Percentiles rank a stretch among this genome's conserved stretches.
These are phyloP conservation scores for Sminthurinus aureus DNA, from an alignment of 2,888 invertebrate species.

Conservation along the genomic window DNA sequence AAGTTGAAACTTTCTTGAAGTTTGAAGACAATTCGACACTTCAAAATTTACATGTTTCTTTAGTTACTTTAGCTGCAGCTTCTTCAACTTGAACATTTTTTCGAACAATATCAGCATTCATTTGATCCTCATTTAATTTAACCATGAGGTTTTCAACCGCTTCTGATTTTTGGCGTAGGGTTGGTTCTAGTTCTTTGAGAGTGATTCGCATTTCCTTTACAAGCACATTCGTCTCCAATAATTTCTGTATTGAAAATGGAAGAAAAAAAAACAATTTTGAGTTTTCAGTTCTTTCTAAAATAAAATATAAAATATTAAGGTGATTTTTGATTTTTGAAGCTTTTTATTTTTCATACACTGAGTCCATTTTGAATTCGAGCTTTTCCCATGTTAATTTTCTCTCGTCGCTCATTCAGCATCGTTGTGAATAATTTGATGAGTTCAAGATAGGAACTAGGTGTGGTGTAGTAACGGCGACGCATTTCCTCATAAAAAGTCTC, in stretches of 20 bases:
- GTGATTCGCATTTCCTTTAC: conserved; percentile 87
- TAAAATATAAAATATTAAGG: no score
- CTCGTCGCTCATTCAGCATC: conserved; percentile 75
- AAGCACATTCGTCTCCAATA: conserved; percentile 80
- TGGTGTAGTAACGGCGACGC: conserved; percentile 86
- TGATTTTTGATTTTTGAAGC: not conserved
- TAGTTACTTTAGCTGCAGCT: conserved; percentile 75
- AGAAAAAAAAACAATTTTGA: conserved; percentile 61
- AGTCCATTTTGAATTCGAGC: conserved; percentile 80
- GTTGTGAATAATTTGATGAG: conserved; percentile 79
- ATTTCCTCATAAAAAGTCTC: conserved; percentile 80
- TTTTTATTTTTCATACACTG: conserved; percentile 62
- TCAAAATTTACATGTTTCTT: not conserved
- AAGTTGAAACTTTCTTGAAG: not conserved
- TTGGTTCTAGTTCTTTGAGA: conserved; percentile 80
- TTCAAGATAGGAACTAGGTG: conserved; percentile 89
- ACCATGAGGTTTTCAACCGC: conserved; percentile 79
- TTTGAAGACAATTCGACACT: not conserved
- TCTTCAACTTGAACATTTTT: conserved; percentile 83
- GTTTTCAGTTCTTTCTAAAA: conserved; percentile 60
- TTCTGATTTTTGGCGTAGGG: conserved; percentile 77
- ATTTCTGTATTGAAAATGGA: conserved; percentile 69
- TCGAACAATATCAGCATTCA: conserved; percentile 81
- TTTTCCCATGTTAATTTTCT: conserved; percentile 71
- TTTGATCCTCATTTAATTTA: conserved; percentile 79